Conservation (phyloP, 1,140 invertebrate species). For the Calephelis virginiensis region DNA sequence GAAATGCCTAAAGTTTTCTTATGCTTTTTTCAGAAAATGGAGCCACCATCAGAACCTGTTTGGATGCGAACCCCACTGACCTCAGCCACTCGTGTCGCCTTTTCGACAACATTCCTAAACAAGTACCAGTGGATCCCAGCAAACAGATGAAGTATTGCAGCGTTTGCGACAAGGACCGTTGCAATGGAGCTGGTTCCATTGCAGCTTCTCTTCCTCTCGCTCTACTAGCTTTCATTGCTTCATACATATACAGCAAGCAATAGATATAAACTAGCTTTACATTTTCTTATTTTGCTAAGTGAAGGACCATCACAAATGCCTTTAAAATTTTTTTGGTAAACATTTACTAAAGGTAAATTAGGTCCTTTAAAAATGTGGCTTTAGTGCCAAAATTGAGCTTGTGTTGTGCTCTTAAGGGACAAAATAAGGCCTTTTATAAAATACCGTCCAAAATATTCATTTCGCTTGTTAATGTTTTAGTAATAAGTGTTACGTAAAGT, state of each 20-base stretch:
- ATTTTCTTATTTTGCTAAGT: constrained; percentile 26
- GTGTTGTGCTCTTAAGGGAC: constrained; percentile 13
- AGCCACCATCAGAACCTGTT: constrained; percentile 55
- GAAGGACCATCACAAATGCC: constrained; percentile 1
- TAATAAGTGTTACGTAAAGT: constrained; percentile 9
- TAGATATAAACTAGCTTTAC: constrained; percentile 32
- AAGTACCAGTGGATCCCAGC: constrained; percentile 35
- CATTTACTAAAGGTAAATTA: background rate
- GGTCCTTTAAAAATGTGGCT: background rate
- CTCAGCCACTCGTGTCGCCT: constrained; percentile 56
- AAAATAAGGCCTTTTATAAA: constrained; percentile 18
- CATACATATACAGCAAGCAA: constrained; percentile 58
- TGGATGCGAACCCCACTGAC: constrained; percentile 62
- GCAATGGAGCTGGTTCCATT: constrained; percentile 79
- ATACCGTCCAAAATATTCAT: constrained; percentile 22
- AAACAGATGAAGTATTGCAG: constrained; percentile 61
- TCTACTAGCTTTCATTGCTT: constrained; percentile 48
- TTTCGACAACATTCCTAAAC: constrained; percentile 41
- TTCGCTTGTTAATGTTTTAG: constrained; percentile 16
- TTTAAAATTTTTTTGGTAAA: background rate
- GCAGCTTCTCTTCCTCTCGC: constrained; percentile 64
- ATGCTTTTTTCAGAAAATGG: constrained; percentile 52
- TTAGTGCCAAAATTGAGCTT: constrained; percentile 18
- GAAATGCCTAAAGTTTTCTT: constrained; percentile 1
- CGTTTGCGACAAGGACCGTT: constrained; percentile 72